These are phyloP conservation scores for Drosophila sp. DNA, from an alignment of 1,140 invertebrate genomes.

Conservation along the genomic window DNA sequence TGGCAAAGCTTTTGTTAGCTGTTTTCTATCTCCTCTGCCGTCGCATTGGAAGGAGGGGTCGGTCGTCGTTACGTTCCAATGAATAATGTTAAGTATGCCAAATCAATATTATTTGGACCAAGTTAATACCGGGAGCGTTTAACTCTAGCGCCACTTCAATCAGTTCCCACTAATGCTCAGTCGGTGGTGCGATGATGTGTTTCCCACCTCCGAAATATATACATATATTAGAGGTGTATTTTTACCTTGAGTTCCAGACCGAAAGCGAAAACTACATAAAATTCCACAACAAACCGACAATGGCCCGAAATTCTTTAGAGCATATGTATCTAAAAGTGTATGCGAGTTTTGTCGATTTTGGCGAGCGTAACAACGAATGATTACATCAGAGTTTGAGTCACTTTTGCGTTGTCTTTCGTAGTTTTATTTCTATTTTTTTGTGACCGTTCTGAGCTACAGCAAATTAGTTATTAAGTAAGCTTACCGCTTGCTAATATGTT, in stretches of 20 bases:
- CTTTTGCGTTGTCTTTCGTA: slow-evolving; percentile 59
- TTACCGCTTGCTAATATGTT: slow-evolving; percentile 51
- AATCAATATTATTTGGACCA: slow-evolving; percentile 63
- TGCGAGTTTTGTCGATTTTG: slow-evolving; percentile 36
- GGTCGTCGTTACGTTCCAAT: slow-evolving; percentile 33
- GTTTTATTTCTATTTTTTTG: slow-evolving; percentile 14
- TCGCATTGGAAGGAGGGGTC: slow-evolving; percentile 49
- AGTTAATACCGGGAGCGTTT: background rate
- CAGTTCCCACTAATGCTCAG: background rate
- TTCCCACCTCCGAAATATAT: background rate
- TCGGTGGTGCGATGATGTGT: background rate
- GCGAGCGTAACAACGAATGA: slow-evolving; percentile 70
- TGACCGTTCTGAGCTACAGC: slow-evolving; percentile 39
- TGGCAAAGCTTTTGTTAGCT: background rate
- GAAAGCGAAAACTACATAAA: slow-evolving; percentile 31
- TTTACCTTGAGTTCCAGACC: slow-evolving; percentile 60
- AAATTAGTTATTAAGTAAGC: slow-evolving; percentile 60
- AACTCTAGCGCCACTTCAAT: background rate
- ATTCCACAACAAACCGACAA: slow-evolving; percentile 22
- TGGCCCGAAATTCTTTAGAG: slow-evolving; percentile 1
- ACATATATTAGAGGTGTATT: slow-evolving; percentile 11
- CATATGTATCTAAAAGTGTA: slow-evolving; percentile 14
- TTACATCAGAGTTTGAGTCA: slow-evolving; percentile 80
- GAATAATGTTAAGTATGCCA: slow-evolving; percentile 37
- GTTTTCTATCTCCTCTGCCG: slow-evolving; percentile 20